These are phyloP conservation scores for Etia nguti DNA, from an alignment of 2,113 vertebrate genomes.

Conservation along the genomic window DNA sequence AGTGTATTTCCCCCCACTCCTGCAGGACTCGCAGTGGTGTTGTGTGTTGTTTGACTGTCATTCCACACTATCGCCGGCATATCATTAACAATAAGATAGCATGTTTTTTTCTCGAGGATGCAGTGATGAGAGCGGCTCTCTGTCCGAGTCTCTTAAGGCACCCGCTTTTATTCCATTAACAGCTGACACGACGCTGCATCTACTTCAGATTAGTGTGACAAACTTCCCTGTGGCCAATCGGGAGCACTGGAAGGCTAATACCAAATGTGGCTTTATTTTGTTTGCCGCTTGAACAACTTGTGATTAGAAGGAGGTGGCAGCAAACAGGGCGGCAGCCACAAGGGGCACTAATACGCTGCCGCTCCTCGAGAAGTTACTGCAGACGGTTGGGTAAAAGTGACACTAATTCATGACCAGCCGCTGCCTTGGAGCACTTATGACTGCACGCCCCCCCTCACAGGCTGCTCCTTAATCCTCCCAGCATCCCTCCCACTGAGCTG, in stretches of 20 bases:
- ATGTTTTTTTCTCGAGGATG: neutral
- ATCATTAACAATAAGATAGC: slow-evolving; percentile 6
- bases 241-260: neutral
- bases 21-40: neutral
- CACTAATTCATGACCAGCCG: slow-evolving; percentile 58
- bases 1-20: slow-evolving; percentile 22
- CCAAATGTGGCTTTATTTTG: slow-evolving; percentile 26
- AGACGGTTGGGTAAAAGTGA: slow-evolving; percentile 45
- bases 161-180: slow-evolving; percentile 34
- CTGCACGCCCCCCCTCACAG: slow-evolving; percentile 6
- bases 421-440: slow-evolving; percentile 35
- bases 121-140: neutral
- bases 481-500: neutral
- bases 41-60: slow-evolving; percentile 33
- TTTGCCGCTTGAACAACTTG: neutral
- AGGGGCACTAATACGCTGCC: neutral
- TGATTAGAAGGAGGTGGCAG: neutral
- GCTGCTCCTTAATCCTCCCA: slow-evolving; percentile 19
- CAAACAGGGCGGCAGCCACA: neutral
- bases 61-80: neutral
- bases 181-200: neutral
- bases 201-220: slow-evolving; percentile 14
- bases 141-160: slow-evolving; percentile 26
- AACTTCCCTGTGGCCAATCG: slow-evolving; percentile 4
- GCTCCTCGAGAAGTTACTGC: neutral